Conservation (phyloP, 2,113 vertebrate genomes). For the Phyllostomus discolor region DNA sequence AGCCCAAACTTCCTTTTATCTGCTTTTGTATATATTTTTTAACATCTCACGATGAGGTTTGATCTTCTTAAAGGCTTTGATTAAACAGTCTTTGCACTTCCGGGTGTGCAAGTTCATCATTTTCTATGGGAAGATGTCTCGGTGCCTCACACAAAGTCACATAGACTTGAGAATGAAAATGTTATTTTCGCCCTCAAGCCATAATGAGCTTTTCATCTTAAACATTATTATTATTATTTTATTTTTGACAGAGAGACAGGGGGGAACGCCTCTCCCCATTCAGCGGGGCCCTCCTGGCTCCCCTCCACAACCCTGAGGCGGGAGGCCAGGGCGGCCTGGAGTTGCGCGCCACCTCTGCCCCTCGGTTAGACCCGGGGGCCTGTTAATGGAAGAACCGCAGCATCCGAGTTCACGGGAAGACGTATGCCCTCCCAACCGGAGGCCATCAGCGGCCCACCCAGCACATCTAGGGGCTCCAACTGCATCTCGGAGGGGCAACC, state of each 20-base stretch:
- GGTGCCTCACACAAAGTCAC: neutral
- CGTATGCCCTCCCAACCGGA: slow-evolving; percentile 36
- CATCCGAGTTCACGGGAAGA: slow-evolving; percentile 41
- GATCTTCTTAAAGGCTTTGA: slow-evolving; percentile 73
- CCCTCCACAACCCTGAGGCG: slow-evolving; percentile 18
- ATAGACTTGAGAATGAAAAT: slow-evolving; percentile 58
- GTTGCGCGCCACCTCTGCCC: slow-evolving; percentile 4
- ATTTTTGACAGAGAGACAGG: slow-evolving; percentile 74
- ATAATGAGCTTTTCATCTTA: slow-evolving; percentile 71
- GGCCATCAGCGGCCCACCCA: slow-evolving; percentile 42
- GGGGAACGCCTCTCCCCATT: slow-evolving; percentile 65
- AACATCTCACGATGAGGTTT: slow-evolving; percentile 67
- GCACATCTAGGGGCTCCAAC: neutral
- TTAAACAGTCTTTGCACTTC: slow-evolving; percentile 68
- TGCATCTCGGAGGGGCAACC: slow-evolving; percentile 16
- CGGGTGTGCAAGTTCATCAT: slow-evolving; percentile 56
- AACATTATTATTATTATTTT: slow-evolving; percentile 74
- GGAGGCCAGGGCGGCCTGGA: slow-evolving; percentile 1
- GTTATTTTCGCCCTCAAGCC: slow-evolving; percentile 64
- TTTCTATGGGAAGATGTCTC: slow-evolving; percentile 59
- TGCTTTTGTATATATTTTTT: slow-evolving; percentile 58
- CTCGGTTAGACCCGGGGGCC: slow-evolving; percentile 30
- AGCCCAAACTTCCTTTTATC: slow-evolving; percentile 65
- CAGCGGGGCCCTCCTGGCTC: slow-evolving; percentile 31
- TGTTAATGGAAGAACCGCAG: slow-evolving; percentile 60